Percentiles rank a stretch among this genome's conserved stretches.
phyloP scores from a whole-genome alignment of 2,888 invertebrate genomes.

The Arenicola marina region DNA sequence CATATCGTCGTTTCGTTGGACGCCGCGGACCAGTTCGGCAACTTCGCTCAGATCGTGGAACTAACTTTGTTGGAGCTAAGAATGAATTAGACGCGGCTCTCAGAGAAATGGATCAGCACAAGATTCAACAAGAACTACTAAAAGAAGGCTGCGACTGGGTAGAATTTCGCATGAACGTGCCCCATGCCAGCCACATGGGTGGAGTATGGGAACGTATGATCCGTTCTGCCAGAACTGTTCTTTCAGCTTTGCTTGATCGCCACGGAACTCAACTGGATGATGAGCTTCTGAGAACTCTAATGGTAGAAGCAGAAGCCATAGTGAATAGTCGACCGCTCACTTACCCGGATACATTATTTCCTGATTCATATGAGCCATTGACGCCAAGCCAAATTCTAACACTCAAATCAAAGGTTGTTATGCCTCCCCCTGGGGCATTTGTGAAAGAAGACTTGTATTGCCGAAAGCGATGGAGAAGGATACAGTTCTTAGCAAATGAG shows the following conservation, averaged over 20 bases:
- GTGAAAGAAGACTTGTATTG: conserved; percentile 25
- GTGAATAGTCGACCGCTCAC: conserved; percentile 4
- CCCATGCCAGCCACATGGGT: conserved; percentile 7
- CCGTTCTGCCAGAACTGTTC: background rate
- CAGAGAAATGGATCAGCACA: too few relatives aligned
- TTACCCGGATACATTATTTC: background rate
- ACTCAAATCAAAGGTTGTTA: conserved; percentile 14
- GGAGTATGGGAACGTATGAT: conserved; percentile 7
- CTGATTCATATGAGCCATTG: conserved; percentile 13
- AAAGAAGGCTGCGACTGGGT: too few relatives aligned
- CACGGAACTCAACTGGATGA: background rate
- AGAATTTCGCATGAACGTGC: too few relatives aligned
- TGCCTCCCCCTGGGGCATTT: conserved; percentile 34
- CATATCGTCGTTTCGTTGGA: conserved; percentile 27
- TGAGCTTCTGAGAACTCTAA: background rate
- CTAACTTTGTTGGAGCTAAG: conserved; percentile 31
- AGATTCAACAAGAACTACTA: too few relatives aligned
- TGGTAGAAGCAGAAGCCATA: background rate
- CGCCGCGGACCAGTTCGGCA: conserved; percentile 27
- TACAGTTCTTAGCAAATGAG: conserved; percentile 31
- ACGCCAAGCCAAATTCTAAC: conserved; percentile 24
- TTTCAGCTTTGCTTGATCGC: background rate
- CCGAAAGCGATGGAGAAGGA: conserved; percentile 31
- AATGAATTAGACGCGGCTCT: too few relatives aligned
- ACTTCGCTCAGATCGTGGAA: conserved; percentile 27